phyloP scores from a whole-genome alignment of 2,113 vertebrate genomes.

The Sclerurus mexicanus region DNA sequence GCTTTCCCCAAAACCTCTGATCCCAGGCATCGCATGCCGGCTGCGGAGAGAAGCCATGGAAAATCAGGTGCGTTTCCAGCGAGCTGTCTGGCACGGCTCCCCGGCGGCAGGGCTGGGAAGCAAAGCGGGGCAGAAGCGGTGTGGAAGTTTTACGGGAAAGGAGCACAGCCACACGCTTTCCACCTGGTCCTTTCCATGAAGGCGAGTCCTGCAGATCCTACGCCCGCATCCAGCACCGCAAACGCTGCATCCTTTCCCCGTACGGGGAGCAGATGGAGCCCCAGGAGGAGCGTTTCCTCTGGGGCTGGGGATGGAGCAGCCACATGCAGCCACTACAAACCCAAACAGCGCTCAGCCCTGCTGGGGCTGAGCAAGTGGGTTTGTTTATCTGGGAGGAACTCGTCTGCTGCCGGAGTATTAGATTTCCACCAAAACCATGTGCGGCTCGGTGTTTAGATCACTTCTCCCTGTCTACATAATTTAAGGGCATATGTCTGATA shows the following conservation, averaged over 20 bases:
- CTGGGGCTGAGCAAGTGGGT: slow-evolving; percentile 49
- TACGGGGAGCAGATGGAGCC: background rate
- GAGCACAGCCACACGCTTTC: background rate
- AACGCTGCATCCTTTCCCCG: background rate
- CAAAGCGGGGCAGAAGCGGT: background rate
- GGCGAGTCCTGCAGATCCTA: background rate
- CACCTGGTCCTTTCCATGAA: background rate
- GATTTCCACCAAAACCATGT: slow-evolving; percentile 56
- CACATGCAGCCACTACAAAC: slow-evolving; percentile 20
- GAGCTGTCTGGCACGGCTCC: background rate
- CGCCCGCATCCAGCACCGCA: accelerated
- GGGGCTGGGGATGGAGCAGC: slow-evolving; percentile 20
- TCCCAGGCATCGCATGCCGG: background rate
- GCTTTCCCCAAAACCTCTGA: background rate
- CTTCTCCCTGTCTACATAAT: slow-evolving; percentile 56
- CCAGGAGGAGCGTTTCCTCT: slow-evolving; percentile 30
- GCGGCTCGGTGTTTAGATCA: slow-evolving; percentile 48
- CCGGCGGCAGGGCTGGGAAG: background rate
- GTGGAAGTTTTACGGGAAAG: background rate
- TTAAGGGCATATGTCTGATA: slow-evolving; percentile 56
- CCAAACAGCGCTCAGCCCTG: slow-evolving; percentile 25
- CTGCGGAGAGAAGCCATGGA: background rate
- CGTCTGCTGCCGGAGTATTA: slow-evolving; percentile 40
- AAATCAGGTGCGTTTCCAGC: background rate
- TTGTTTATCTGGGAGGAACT: slow-evolving; percentile 64